Evolutionary conservation across 2,797 vertebrate genomes (phyloP).

Genomic region (Cynodonichthys magdalenae): DNA sequence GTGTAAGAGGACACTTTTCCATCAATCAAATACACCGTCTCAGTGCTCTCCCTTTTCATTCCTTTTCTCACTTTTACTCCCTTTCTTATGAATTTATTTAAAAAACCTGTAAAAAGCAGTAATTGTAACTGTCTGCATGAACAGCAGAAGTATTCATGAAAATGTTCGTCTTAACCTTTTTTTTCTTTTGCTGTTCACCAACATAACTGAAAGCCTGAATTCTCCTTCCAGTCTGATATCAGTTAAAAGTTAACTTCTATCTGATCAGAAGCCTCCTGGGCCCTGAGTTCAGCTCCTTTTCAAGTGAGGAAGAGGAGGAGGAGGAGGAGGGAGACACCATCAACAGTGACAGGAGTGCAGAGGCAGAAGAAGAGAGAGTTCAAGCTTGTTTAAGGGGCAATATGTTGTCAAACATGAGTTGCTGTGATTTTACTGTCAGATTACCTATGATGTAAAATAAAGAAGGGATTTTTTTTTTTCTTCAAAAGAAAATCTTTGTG

Average conservation of each 20-base stretch:
- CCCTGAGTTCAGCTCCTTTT: slow-evolving; percentile 50
- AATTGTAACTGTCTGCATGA: not conserved
- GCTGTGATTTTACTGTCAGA: slow-evolving; percentile 64
- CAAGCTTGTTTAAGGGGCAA: slow-evolving; percentile 67
- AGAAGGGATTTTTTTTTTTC: slow-evolving; percentile 27
- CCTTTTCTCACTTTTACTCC: slow-evolving; percentile 34
- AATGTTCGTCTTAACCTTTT: slow-evolving; percentile 9
- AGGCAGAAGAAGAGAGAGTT: slow-evolving; percentile 33
- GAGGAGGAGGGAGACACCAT: slow-evolving; percentile 19
- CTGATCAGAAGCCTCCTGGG: slow-evolving; percentile 63
- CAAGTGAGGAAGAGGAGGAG: slow-evolving; percentile 28
- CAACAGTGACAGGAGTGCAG: slow-evolving; percentile 20
- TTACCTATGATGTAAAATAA: slow-evolving; percentile 55
- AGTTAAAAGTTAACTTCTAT: slow-evolving; percentile 57
- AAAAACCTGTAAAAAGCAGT: not conserved
- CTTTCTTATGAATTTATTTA: slow-evolving; percentile 2
- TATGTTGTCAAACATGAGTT: slow-evolving; percentile 68
- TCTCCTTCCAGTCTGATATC: slow-evolving; percentile 45
- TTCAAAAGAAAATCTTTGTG: slow-evolving; percentile 15
- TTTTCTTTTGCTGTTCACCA: slow-evolving; percentile 31
- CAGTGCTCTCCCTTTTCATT: slow-evolving; percentile 23
- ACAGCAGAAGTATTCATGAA: not conserved
- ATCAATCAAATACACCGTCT: too few species aligned
- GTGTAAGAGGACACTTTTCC: slow-evolving; percentile 1
- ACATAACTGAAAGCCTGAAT: slow-evolving; percentile 49